These are phyloP conservation scores for Silurus asotus DNA, from an alignment of 2,113 vertebrate genomes.

Conservation along the genomic window DNA sequence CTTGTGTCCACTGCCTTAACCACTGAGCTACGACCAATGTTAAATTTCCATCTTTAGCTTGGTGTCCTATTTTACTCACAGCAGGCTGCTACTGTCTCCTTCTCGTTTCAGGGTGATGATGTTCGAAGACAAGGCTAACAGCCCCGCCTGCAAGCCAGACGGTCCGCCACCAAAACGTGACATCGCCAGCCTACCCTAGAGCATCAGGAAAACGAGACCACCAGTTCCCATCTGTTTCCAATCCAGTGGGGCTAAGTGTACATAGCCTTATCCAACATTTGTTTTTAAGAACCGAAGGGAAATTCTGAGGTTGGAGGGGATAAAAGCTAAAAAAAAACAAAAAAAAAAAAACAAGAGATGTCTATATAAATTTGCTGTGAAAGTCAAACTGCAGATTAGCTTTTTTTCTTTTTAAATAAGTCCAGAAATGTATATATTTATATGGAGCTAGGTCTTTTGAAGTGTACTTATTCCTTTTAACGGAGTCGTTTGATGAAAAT, in stretches of 20 bases:
- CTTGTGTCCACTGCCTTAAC: too few relatives aligned
- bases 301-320: conserved; percentile 37
- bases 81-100: not conserved
- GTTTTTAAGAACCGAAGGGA: conserved; percentile 37
- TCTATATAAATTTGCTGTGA: conserved; percentile 63
- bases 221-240: conserved; percentile 20
- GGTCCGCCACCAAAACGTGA: conserved; percentile 95
- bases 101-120: conserved; percentile 83
- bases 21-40: too few relatives aligned
- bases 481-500: conserved; percentile 51
- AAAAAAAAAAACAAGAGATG: conserved; percentile 11
- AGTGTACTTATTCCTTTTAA: conserved; percentile 50
- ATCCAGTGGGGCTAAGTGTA: conserved; percentile 44
- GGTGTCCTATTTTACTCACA: not conserved
- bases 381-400: conserved; percentile 49
- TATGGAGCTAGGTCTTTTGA: conserved; percentile 59
- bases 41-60: too few relatives aligned
- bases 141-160: conserved; percentile 73
- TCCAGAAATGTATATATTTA: conserved; percentile 67
- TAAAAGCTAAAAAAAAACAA: not conserved
- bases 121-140: conserved; percentile 94
- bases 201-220: conserved; percentile 11
- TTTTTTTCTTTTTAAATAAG: conserved; percentile 53
- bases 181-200: conserved; percentile 91
- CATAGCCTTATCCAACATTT: conserved; percentile 55